Percentiles rank a stretch among this genome's conserved stretches.
These are phyloP conservation scores for Cranoglanis bouderius DNA, from an alignment of 2,113 vertebrate species.

Conservation along the genomic window DNA sequence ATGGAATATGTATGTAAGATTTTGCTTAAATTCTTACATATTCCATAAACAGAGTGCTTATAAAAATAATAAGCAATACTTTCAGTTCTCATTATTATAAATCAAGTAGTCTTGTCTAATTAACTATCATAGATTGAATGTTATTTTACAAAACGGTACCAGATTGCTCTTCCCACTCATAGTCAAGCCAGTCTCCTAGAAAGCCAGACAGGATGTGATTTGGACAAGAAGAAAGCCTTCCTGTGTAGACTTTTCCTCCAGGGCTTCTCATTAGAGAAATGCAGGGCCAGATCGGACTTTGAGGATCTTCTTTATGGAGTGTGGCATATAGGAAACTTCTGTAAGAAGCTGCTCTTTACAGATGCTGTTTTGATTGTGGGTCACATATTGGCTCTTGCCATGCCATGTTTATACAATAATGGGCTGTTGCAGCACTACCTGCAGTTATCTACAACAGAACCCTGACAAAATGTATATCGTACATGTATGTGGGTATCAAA, in stretches of 20 bases:
- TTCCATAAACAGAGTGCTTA: background rate
- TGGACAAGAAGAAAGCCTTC: background rate
- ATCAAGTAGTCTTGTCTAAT: background rate
- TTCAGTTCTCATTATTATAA: background rate
- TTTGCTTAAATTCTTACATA: background rate
- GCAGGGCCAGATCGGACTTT: background rate
- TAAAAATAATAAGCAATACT: background rate
- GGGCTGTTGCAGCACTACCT: background rate
- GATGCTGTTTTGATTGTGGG: constrained; percentile 3
- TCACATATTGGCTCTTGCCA: background rate
- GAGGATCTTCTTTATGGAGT: constrained; percentile 3
- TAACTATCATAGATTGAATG: background rate
- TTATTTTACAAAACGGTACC: background rate
- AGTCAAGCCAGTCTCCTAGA: background rate
- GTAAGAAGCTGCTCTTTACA: background rate
- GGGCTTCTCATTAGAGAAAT: constrained; percentile 11
- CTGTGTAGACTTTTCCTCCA: background rate
- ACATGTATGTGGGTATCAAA: background rate
- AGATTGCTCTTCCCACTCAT: background rate
- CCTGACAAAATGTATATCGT: background rate
- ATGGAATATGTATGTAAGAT: no score
- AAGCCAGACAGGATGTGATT: constrained; percentile 20
- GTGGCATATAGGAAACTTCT: background rate
- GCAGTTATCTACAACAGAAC: background rate
- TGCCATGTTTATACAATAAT: background rate